Evolutionary conservation across 2,113 vertebrate genomes (phyloP), one percentile per base, ranked within the genome.

Genomic region (Dasypus novemcinctus): DNA sequence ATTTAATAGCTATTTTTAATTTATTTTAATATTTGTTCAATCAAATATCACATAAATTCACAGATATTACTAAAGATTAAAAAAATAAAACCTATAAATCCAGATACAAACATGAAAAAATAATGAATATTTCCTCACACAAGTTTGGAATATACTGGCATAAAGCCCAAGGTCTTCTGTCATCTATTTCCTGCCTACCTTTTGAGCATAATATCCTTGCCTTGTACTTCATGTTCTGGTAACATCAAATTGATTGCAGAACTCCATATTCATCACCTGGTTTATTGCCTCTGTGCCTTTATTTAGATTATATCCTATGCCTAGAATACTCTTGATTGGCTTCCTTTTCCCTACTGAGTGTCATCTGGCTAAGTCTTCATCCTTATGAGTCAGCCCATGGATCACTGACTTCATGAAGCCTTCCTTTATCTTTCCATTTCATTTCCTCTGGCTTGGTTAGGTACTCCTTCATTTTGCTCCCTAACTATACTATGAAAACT

Each of bases 11-110:
- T 83, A 43, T 1, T 71, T 72, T 38, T 36, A 74, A 89, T 64
- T 49, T 75, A 86, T 72, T 89, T 90, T 68, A 59, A 92, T 92
- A 31, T 81, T 49, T 72, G 4, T 86, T 88, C 74, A 74, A 71
- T 59, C 38, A 95, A 71, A 57, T 84, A 69, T 9, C 4, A 69
- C 46, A 91, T 57, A 75, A 83, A 88, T 15, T 92, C 33, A 90
- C 10, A 75, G 74, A 72, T 61, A 46, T 72, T 75, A 68, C 29
- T 93, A 92, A 87, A 74, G 72, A 43, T 61, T 36, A 84, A 84
- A 95, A 68, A 72, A 41, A 82, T n/a, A 49, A 64, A 87, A 14
- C 33, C 36, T 43, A 66, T n/a, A 87, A 88, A 91, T 78, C 27
- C 18, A 89, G 41, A 91, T 88, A 74, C 0, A 87, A 43, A 93